These are phyloP conservation scores for Lateolabrax maculatus DNA, from an alignment of 2,797 vertebrate species.

Conservation along the genomic window DNA sequence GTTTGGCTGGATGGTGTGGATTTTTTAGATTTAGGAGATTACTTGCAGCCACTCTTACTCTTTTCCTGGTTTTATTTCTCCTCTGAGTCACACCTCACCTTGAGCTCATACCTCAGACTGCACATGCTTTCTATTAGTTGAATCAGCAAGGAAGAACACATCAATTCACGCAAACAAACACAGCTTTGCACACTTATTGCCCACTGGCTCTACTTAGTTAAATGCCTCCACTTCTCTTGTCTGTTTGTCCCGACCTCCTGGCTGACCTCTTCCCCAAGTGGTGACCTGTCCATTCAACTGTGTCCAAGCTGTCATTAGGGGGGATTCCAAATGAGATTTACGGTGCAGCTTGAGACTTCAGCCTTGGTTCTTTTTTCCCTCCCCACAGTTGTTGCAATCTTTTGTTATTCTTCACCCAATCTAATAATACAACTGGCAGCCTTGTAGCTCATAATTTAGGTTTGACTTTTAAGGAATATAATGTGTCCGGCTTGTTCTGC, in stretches of 20 bases:
- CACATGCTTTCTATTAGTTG: conserved; percentile 74
- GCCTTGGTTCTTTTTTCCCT: background rate
- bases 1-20: conserved; percentile 16
- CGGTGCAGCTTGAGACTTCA: background rate
- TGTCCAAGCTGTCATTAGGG: conserved; percentile 73
- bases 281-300: conserved; percentile 70
- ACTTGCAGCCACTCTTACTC: background rate
- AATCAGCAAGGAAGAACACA: conserved; percentile 50
- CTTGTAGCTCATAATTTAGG: background rate
- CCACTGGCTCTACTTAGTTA: conserved; percentile 42
- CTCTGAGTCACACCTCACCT: conserved; percentile 52
- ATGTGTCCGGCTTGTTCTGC: conserved; percentile 9
- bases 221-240: conserved; percentile 53
- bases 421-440: background rate
- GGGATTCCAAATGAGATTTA: conserved; percentile 50
- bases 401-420: background rate
- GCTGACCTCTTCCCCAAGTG: conserved; percentile 58
- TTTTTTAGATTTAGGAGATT: conserved; percentile 38
- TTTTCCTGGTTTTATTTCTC: conserved; percentile 42
- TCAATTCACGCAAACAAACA: conserved; percentile 32
- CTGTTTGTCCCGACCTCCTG: conserved; percentile 53
- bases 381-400: background rate
- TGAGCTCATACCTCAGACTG: conserved; percentile 33
- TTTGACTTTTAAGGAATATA: conserved; percentile 16
- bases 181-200: conserved; percentile 17